phyloP scores from a whole-genome alignment of 2,888 invertebrate species.

The Agrotis clavis region DNA sequence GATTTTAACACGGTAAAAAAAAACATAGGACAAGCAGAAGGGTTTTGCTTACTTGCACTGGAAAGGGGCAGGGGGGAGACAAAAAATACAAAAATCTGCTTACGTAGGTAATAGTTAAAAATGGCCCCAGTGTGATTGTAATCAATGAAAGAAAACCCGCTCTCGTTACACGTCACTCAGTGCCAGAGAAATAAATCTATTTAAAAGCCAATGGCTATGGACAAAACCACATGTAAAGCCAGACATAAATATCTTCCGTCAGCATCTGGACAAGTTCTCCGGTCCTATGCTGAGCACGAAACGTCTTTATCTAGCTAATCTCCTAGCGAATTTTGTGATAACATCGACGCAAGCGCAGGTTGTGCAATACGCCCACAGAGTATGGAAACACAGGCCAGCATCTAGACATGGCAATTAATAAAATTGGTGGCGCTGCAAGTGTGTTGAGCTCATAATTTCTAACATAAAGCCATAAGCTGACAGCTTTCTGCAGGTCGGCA shows the following conservation, averaged over 20 bases:
- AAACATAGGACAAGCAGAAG: too few species aligned
- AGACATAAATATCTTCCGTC: constrained; percentile 22
- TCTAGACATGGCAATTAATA: neutral
- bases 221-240: neutral
- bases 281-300: constrained; percentile 47
- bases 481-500: too few species aligned
- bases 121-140: too few species aligned
- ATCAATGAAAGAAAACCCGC: too few species aligned
- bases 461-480: neutral
- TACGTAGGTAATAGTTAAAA: too few species aligned
- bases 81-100: too few species aligned
- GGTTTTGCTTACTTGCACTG: too few species aligned
- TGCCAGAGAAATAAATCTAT: too few species aligned
- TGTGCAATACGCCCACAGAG: constrained; percentile 43
- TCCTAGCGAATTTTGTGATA: constrained; percentile 51
- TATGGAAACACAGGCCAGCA: neutral
- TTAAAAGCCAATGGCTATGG: too few species aligned
- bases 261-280: constrained; percentile 30
- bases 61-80: too few species aligned
- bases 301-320: constrained; percentile 55
- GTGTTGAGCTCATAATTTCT: neutral
- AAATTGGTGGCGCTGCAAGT: neutral
- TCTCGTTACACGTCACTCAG: too few species aligned
- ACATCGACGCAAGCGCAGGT: constrained; percentile 46
- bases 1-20: too few species aligned